phyloP scores from a whole-genome alignment of 2,888 invertebrate genomes.

The Zygogramma bicolorata region DNA sequence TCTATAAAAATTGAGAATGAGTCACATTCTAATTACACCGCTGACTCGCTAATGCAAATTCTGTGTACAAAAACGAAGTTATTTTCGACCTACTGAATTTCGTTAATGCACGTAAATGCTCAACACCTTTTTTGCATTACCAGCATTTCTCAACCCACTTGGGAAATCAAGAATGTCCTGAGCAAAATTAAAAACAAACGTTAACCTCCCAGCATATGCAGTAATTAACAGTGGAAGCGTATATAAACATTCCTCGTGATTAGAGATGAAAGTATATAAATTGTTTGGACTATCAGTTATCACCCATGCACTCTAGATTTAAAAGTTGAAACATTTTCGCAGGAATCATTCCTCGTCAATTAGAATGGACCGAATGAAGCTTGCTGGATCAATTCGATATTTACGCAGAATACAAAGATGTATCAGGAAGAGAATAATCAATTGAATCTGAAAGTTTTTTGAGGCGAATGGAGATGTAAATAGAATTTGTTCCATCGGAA shows the following conservation, averaged over 20 bases:
- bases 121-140: constrained; percentile 37
- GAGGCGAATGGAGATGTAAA: too few species aligned
- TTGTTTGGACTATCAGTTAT: neutral
- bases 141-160: constrained; percentile 22
- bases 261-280: neutral
- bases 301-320: neutral
- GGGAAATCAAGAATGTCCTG: constrained; percentile 13
- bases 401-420: too few species aligned
- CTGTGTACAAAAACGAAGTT: constrained; percentile 2
- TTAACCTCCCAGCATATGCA: constrained; percentile 24
- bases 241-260: neutral
- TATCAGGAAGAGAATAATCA: too few species aligned
- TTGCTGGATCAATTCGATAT: too few species aligned
- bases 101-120: constrained; percentile 28
- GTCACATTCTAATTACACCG: constrained; percentile 7
- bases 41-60: neutral
- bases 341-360: neutral
- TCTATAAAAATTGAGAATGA: neutral
- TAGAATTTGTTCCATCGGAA: too few species aligned
- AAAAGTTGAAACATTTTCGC: neutral
- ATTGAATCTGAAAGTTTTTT: too few species aligned
- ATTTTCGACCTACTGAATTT: constrained; percentile 31
- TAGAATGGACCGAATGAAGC: too few species aligned
- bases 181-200: constrained; percentile 31
- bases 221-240: neutral